Base-by-base conservation (phyloP, 2,888 invertebrate species). In the Lasioglossum oenotherae region DNA sequence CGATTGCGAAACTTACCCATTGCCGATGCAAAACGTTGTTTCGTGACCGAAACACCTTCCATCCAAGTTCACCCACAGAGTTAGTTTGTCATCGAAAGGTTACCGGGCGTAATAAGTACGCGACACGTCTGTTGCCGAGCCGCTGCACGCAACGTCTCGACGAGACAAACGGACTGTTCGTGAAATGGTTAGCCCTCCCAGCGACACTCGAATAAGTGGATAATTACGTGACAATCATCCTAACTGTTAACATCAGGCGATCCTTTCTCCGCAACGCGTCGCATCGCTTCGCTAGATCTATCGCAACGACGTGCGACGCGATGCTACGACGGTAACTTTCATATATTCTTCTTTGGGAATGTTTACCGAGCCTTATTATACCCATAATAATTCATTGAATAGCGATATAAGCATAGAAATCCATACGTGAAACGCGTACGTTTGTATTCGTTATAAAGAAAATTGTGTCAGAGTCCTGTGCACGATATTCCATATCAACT, bases 1-100 rank as follows among this genome's bases (percentile, higher is more conserved):
- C n/a, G 10, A 44, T n/a, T n/a, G 31, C 57, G 77, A 74, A 74
- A 77, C 31, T 82, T 67, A 19, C 38, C 6, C 72, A 35, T 46
- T 46, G 44, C 44, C 57, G 44, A 4, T n/a, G 23, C 4, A 3
- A 41, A 16, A n/a, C 53, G 53, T 23, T 12, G 41, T 44, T 19
- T 16, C 49, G 74, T 38, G 69, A 69, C 69, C 38, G 38, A 16
- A 53, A 78, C 49, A 77, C 31, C 71, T 75, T 44, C 6, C 14
- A 31, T 6, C 1, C 19, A 27, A 64, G 19, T 71, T 60, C 6
- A 35, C 12, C 49, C 23, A 10, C 72, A 27, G 49, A 74, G 10
- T 53, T 49, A 1, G 2, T 4, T 27, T 23, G 57, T 16, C 31
- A 38, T 74, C 38, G 44, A 57, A 49, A 78, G 38, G 57, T 46